These are phyloP conservation scores for Piscicola geometra DNA, from an alignment of 2,888 invertebrate species.

Conservation along the genomic window DNA sequence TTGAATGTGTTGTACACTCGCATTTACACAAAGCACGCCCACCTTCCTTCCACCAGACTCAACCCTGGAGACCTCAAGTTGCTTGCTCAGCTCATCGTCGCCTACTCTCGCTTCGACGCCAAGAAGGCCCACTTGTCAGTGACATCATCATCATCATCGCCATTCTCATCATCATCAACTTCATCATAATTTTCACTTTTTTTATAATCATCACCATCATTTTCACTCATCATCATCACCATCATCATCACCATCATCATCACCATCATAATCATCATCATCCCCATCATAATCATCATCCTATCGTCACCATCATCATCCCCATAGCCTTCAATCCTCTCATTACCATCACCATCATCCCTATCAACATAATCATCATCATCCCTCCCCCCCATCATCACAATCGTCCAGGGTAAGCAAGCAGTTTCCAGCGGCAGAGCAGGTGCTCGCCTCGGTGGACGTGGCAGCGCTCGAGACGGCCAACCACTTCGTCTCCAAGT, in stretches of 20 bases:
- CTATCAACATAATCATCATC: no score
- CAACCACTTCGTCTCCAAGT: conserved; percentile 76
- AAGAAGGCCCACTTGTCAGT: conserved; percentile 66
- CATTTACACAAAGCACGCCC: not conserved
- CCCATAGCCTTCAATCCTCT: no score
- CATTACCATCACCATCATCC: not conserved
- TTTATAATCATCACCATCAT: no score
- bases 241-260: not conserved
- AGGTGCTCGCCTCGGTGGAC: conserved; percentile 62
- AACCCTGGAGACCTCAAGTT: conserved; percentile 74
- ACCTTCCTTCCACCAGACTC: conserved; percentile 53
- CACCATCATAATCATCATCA: no score
- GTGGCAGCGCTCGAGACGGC: conserved; percentile 74
- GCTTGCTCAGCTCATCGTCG: conserved; percentile 82
- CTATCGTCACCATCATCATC: not conserved
- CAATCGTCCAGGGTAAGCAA: conserved; percentile 60
- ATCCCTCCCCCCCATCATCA: not conserved
- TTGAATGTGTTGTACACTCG: not conserved
- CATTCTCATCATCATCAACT: no score
- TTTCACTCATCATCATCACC: no score
- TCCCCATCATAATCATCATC: no score
- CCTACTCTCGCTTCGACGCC: conserved; percentile 74
- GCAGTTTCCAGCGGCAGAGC: conserved; percentile 65
- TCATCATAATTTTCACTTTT: no score
- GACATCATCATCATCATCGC: no score